Conservation (phyloP, 2,888 invertebrate genomes). For the Nymphalis c-album region DNA sequence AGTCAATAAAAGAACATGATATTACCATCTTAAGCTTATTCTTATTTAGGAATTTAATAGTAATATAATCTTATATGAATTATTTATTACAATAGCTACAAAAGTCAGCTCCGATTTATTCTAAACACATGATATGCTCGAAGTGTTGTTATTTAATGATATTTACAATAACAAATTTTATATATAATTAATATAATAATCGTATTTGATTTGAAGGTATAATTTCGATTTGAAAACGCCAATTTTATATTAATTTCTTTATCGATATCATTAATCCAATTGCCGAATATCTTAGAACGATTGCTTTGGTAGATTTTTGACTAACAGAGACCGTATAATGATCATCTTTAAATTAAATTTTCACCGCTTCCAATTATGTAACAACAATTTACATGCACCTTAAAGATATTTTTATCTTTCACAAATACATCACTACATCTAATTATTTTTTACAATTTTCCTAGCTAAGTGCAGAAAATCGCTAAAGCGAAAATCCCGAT, state of each 20-base stretch:
- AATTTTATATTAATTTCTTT: conserved; percentile 37
- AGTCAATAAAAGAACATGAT: conserved; percentile 27
- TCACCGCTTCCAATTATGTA: conserved; percentile 40
- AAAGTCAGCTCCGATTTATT: conserved; percentile 53
- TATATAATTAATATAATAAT: conserved; percentile 53
- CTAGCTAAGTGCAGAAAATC: conserved; percentile 35
- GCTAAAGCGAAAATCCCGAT: conserved; percentile 28
- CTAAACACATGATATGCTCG: conserved; percentile 68
- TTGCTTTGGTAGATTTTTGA: conserved; percentile 63
- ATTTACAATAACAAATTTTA: conserved; percentile 71
- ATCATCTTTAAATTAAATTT: conserved; percentile 31
- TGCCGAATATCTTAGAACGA: conserved; percentile 38
- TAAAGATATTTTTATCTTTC: conserved; percentile 20
- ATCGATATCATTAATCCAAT: conserved; percentile 28
- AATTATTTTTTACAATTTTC: conserved; percentile 40
- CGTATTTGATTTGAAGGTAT: conserved; percentile 35
- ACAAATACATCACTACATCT: conserved; percentile 27
- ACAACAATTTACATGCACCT: conserved; percentile 40
- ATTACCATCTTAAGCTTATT: conserved; percentile 33
- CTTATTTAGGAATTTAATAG: conserved; percentile 37
- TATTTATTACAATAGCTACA: conserved; percentile 50
- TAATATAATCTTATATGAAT: conserved; percentile 36
- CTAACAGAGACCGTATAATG: conserved; percentile 45
- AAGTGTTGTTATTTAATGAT: conserved; percentile 42
- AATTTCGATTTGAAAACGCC: conserved; percentile 38